These are phyloP conservation scores for Micromesistius poutassou DNA, from an alignment of 2,797 vertebrate genomes.

Conservation along the genomic window DNA sequence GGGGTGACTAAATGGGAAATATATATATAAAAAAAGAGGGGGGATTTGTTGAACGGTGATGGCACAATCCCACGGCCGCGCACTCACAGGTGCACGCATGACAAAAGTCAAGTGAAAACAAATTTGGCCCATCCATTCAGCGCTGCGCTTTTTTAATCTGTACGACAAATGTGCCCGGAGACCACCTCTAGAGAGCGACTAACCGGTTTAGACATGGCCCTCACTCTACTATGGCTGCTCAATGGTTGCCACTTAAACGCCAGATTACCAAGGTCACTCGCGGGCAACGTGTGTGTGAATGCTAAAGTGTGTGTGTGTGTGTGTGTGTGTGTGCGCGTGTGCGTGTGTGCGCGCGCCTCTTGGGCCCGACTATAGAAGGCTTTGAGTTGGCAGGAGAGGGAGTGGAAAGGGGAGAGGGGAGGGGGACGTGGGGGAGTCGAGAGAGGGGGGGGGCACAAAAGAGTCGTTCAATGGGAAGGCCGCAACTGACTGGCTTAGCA, in stretches of 20 bases:
- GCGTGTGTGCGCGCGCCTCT: conserved; percentile 69
- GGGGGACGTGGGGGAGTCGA: conserved; percentile 45
- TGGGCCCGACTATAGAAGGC: conserved; percentile 64
- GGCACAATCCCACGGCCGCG: conserved; percentile 71
- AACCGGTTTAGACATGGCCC: conserved; percentile 92
- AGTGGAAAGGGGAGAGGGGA: not conserved
- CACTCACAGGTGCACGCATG: conserved; percentile 75
- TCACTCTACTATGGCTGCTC: conserved; percentile 84
- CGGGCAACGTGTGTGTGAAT: conserved; percentile 90
- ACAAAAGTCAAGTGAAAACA: conserved; percentile 75
- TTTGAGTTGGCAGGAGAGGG: conserved; percentile 15
- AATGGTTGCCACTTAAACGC: conserved; percentile 92
- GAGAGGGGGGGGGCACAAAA: conserved; percentile 61
- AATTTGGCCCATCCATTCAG: conserved; percentile 77
- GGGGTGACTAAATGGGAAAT: conserved; percentile 64
- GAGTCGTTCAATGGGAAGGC: conserved; percentile 61
- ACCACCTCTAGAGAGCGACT: conserved; percentile 91
- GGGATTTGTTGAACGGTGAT: conserved; percentile 63
- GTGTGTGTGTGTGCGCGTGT: conserved; percentile 80
- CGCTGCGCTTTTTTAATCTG: conserved; percentile 85
- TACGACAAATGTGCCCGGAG: conserved; percentile 84
- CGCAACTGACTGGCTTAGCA: conserved; percentile 69
- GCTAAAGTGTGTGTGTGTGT: conserved; percentile 54
- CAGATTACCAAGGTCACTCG: conserved; percentile 95
- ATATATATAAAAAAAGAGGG: conserved; percentile 44